Percentiles rank a stretch among this genome's conserved stretches.
Conservation (phyloP, 2,888 invertebrate genomes). For the Entomobrya multifasciata region DNA sequence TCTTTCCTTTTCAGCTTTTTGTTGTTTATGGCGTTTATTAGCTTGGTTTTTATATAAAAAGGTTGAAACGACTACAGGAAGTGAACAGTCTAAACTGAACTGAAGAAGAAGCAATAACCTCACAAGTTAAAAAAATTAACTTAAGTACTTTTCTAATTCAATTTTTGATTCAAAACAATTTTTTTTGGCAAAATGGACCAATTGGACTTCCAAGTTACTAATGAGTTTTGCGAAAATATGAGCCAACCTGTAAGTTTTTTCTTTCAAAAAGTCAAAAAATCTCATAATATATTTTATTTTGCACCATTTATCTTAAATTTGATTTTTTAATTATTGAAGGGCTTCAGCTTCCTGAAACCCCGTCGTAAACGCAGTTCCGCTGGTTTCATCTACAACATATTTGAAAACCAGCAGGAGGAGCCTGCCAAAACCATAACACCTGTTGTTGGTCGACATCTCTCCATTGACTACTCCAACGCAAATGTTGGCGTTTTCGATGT, state of each 20-base stretch:
- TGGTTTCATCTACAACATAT: neutral
- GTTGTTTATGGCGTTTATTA: too few species aligned
- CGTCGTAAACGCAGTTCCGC: conserved; percentile 20
- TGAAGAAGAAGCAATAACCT: too few species aligned
- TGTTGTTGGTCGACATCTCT: conserved; percentile 22
- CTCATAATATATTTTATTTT: neutral
- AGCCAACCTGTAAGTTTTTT: conserved; percentile 38
- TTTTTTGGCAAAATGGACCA: conserved; percentile 46
- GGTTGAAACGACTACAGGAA: too few species aligned
- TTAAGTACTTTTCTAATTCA: too few species aligned
- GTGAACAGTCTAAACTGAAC: too few species aligned
- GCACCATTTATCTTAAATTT: neutral
- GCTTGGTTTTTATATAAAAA: too few species aligned
- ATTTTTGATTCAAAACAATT: too few species aligned
- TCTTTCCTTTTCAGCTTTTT: too few species aligned
- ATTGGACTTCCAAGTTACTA: conserved; percentile 48
- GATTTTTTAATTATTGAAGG: neutral
- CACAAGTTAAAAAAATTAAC: too few species aligned
- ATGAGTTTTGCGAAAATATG: conserved; percentile 26
- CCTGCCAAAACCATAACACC: conserved; percentile 37
- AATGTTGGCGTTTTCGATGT: conserved; percentile 37
- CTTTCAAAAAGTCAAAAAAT: neutral
- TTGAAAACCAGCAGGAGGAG: conserved; percentile 1
- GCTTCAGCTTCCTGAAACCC: conserved; percentile 24
- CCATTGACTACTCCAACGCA: conserved; percentile 56